Base-by-base conservation (phyloP, 2,888 invertebrate genomes). In the Diarsia mendica region DNA sequence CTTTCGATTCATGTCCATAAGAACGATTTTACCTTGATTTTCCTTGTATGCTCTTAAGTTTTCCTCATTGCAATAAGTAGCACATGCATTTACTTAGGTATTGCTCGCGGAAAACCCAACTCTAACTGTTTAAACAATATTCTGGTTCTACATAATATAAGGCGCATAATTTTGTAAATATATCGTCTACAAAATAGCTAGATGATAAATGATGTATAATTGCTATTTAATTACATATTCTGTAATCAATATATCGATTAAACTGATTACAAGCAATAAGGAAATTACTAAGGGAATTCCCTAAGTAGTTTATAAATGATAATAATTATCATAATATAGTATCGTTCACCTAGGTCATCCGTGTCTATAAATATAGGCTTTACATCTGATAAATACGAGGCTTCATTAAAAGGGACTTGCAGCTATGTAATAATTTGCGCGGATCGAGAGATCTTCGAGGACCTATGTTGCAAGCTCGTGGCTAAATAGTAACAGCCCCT, bases 221-320 rank as follows among this genome's bases (percentile, higher is more conserved):
- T 20, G 53, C 2, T 53, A 20, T 68, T 75, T 67, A 75, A 58
- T 78, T 8, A 55, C 28, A 23, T 46, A 20, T 13, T 39, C 11
- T n/a, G 18, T 28, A 33, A 75, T 51, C 18, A 60, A 73, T 75
- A n/a, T 0, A 73, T 55, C n/a, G 13, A 39, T 74, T 74, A 74
- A 72, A 2, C 9, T n/a, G n/a, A 60, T 51, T n/a, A 39, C 5
- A 28, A 18, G 15, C 11, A 1, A 72, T 28, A n/a, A 46, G 11
- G 18, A 33, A 69, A 67, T 33, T 46, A 13, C 8, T 67, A 8
- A 11, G 5, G 23, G 18, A 39, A 70, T 39, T 70, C 2, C 15
- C 0, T 23, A 13, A 23, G 23, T 64, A 44, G 23, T 39, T 67
- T 23, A 9, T 58, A 39, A 33, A 60, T 61, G 9, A 18, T 11